Evolutionary conservation across 2,113 vertebrate genomes (phyloP), one percentile per base, ranked within the genome.

Genomic region (Hucho hucho): DNA sequence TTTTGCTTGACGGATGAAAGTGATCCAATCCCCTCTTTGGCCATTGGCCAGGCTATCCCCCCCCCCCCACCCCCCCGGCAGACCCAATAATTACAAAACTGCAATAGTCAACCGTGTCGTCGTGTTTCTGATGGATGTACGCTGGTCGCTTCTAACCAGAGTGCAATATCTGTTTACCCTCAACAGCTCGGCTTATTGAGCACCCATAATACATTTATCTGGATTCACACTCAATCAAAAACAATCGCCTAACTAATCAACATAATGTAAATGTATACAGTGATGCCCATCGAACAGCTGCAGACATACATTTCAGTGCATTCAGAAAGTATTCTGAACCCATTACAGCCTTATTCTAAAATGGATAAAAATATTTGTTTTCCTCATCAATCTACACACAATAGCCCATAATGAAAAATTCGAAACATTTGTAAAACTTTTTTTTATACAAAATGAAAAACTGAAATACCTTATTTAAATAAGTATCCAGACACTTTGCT

Each of bases 11-110:
- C 12, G 37, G 43, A 67, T 43, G 65, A 32, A 67, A n/a, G 65
- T 67, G 16, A 14, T 67, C 24, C 77, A 75, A 79, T 83, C 78
- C 78, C 75, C 78, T 76, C 49, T 0, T 73, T 12, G 2, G 72
- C 4, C 4, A 70, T 74, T 61, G 75, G 49, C 74, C 73, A 59
- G 25, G 22, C 24, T 46, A 37, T 22, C 56, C 76, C 69, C 85
- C 75, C 32, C 71, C 0, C 73, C 79, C 77, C 80, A 84, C 84
- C 80, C 87, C 87, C 88, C 85, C 75, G 88, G 86, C 89, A 90
- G 84, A 81, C 76, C 77, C 76, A 82, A 89, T 91, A 88, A 91
- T 90, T 90, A 89, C 84, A 89, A 88, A 90, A 88, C 81, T 79
- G 84, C 83, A 84, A 82, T 84, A 76, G 86, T 69, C 24, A 24